Percentiles rank a stretch among this genome's conserved stretches.
Evolutionary conservation across 2,888 invertebrate genomes (phyloP).

Genomic region (Drosophila quinaria): DNA sequence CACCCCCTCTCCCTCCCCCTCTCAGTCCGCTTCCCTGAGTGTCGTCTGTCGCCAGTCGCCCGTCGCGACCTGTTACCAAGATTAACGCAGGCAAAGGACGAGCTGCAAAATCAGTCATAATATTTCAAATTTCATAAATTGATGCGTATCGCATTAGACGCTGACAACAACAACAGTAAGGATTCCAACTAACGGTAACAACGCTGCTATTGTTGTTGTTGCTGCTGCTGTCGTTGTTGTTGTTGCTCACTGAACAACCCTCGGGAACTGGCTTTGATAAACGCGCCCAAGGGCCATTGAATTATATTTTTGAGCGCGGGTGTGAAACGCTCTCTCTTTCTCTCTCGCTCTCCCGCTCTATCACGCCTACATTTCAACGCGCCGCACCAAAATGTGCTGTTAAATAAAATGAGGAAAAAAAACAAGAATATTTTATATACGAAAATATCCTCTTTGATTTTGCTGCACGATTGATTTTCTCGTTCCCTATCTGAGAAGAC

Average conservation of each 20-base stretch:
- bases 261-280: conserved; percentile 72
- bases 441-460: conserved; percentile 66
- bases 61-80: conserved; percentile 71
- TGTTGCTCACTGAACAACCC: conserved; percentile 57
- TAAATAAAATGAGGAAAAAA: conserved; percentile 45
- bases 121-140: conserved; percentile 83
- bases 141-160: conserved; percentile 79
- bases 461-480: conserved; percentile 76
- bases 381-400: conserved; percentile 40
- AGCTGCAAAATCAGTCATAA: conserved; percentile 77
- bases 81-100: conserved; percentile 56
- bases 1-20: conserved; percentile 20
- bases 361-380: conserved; percentile 68
- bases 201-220: conserved; percentile 6
- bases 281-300: conserved; percentile 59
- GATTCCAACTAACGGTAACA: conserved; percentile 60
- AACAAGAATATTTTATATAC: conserved; percentile 11
- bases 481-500: conserved; percentile 40
- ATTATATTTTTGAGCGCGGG: conserved; percentile 49
- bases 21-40: neutral
- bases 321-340: conserved; percentile 11
- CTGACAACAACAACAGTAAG: conserved; percentile 19
- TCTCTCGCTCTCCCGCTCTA: neutral
- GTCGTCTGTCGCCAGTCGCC: conserved; percentile 2
- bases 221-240: conserved; percentile 19